These are phyloP conservation scores for Brachypteracias leptosomus DNA, from an alignment of 2,113 vertebrate genomes.

Conservation along the genomic window DNA sequence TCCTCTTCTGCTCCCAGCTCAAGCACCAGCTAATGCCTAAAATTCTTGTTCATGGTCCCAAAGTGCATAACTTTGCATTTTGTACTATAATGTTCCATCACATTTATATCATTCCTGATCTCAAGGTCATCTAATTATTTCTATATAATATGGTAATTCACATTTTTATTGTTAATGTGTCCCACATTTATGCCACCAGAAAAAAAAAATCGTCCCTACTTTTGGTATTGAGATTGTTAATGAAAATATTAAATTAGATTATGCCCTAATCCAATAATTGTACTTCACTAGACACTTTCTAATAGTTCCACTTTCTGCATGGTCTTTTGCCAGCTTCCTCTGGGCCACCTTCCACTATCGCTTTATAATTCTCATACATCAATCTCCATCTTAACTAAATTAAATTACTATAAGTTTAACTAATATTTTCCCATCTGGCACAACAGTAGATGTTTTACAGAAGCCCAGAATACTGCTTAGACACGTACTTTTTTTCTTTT, in stretches of 20 bases:
- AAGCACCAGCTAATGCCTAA: background rate
- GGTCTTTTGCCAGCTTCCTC: background rate
- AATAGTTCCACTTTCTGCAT: background rate
- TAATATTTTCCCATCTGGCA: background rate
- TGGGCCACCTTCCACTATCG: background rate
- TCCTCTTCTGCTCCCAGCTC: background rate
- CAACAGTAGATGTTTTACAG: background rate
- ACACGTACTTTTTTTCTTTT: too few species aligned
- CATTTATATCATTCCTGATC: background rate
- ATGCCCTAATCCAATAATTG: background rate
- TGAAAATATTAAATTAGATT: background rate
- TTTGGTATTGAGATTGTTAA: background rate
- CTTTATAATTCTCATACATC: background rate
- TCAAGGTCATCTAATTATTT: conserved; percentile 52
- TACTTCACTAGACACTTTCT: background rate
- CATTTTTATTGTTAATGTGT: conserved; percentile 12
- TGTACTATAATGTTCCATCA: background rate
- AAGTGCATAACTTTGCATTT: conserved; percentile 12
- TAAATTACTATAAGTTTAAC: background rate
- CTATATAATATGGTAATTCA: conserved; percentile 16
- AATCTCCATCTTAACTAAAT: background rate
- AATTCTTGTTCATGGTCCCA: conserved; percentile 26
- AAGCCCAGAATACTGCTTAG: background rate
- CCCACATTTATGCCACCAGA: background rate
- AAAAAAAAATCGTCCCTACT: background rate